These are phyloP conservation scores for Leucozona laternaria DNA, from an alignment of 2,888 invertebrate genomes.

Conservation along the genomic window DNA sequence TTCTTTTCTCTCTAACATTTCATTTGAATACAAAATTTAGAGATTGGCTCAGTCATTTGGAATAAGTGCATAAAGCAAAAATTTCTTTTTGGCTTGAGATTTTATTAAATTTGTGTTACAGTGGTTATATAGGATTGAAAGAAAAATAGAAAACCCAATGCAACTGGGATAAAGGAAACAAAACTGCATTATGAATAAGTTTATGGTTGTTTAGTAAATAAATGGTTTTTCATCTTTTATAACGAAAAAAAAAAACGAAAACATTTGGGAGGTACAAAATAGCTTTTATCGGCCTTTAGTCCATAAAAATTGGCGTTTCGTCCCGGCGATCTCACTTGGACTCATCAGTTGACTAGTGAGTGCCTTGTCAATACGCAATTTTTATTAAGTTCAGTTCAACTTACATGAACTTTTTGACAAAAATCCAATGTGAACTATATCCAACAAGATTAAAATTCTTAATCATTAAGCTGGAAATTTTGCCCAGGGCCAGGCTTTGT, in stretches of 20 bases:
- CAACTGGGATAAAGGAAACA: background rate
- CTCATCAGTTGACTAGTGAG: too few relatives aligned
- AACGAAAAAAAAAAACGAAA: background rate
- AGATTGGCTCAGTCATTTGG: slow-evolving; percentile 40
- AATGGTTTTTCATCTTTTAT: slow-evolving; percentile 5
- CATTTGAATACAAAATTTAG: slow-evolving; percentile 63
- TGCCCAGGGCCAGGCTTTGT: too few relatives aligned
- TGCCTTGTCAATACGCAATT: too few relatives aligned
- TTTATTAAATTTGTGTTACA: slow-evolving; percentile 53
- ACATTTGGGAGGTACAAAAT: background rate
- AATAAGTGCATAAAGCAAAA: slow-evolving; percentile 59
- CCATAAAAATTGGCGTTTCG: too few relatives aligned
- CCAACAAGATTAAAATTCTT: too few relatives aligned
- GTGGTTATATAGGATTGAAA: background rate
- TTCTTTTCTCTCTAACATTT: slow-evolving; percentile 8
- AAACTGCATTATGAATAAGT: slow-evolving; percentile 9
- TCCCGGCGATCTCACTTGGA: too few relatives aligned
- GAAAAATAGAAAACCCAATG: too few relatives aligned
- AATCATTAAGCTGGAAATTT: too few relatives aligned
- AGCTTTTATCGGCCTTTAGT: too few relatives aligned
- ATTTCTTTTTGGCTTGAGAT: slow-evolving; percentile 25
- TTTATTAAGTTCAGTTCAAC: too few relatives aligned
- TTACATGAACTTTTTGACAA: too few relatives aligned
- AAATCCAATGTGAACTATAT: too few relatives aligned
- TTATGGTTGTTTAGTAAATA: slow-evolving; percentile 19